Conservation (phyloP, 2,888 invertebrate species). For the Digitonthophagus gazella region DNA sequence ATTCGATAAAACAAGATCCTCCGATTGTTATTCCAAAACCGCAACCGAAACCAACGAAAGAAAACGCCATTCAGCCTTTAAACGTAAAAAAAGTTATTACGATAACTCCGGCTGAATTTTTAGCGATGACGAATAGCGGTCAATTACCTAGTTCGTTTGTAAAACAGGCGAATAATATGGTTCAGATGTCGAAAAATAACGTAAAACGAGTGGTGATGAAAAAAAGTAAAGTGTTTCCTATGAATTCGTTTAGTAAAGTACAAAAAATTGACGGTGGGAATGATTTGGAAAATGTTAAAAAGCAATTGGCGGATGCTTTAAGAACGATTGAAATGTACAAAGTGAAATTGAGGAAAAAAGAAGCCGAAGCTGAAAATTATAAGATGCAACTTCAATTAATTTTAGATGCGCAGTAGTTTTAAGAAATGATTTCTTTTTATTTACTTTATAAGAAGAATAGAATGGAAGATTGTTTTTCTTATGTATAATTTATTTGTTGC, state of each 20-base stretch:
- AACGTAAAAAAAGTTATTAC: constrained; percentile 54
- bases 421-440: no score
- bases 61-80: constrained; percentile 37
- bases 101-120: constrained; percentile 55
- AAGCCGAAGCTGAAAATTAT: constrained; percentile 45
- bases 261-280: constrained; percentile 5
- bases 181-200: constrained; percentile 32
- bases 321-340: constrained; percentile 47
- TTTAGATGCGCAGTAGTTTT: constrained; percentile 9
- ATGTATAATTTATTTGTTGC: no score
- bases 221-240: constrained; percentile 44
- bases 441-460: neutral
- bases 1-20: constrained; percentile 53
- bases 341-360: constrained; percentile 43
- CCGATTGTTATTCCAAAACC: constrained; percentile 36
- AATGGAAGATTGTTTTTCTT: no score
- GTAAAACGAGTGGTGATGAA: constrained; percentile 47
- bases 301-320: constrained; percentile 45
- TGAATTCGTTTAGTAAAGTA: constrained; percentile 34
- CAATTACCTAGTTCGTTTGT: constrained; percentile 34
- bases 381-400: constrained; percentile 44
- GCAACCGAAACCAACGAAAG: constrained; percentile 43
- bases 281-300: constrained; percentile 42
- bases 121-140: constrained; percentile 45
- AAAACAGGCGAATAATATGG: constrained; percentile 37